Base-by-base conservation (phyloP, 2,888 invertebrate genomes). In the Tiliacea citrago region DNA sequence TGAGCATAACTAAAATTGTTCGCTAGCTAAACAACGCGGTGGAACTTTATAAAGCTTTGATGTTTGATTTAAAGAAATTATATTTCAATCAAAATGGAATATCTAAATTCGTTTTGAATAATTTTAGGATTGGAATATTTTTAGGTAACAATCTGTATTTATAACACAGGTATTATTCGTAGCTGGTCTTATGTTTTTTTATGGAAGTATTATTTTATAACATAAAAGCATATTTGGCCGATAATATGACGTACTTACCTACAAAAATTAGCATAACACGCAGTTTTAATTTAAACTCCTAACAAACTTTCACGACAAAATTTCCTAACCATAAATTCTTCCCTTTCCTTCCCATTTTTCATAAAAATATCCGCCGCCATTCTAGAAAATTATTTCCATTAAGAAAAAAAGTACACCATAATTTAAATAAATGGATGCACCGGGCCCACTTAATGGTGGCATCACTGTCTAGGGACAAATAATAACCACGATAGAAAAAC, bases 1-100 rank as follows among this genome's bases (percentile, higher is more conserved):
- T 90, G 90, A 86, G 88, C 90, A 91, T 91, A 90, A 92, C 91
- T 92, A 90, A 91, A 91, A 93, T 91, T 92, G 91, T 91, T 92
- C 88, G 85, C 90, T 86, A 87, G 89, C 87, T 89, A 90, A 92
- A 92, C 90, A 91, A 88, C 88, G 83, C 85, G 78, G 84, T 81
- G 81, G 84, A 87, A 87, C 81, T 89, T 89, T 82, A 73, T 66
- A 79, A 71, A 82, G 83, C 88, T 91, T 91, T 89, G 88, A 90
- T 90, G 83, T 90, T 73, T 75, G 85, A 86, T 81, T 88, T 81
- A 70, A 79, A 82, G 68, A 83, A 84, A 84, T 76, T 67, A 79
- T 79, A 75, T 75, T 85, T 78, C 74, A 78, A 82, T 77, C 79
- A 78, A 75, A 73, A 80, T 75, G 53, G 68, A 76, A 77, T 76